Evolutionary conservation across 1,140 invertebrate genomes (phyloP).

Genomic region (Lycorma delicatula): DNA sequence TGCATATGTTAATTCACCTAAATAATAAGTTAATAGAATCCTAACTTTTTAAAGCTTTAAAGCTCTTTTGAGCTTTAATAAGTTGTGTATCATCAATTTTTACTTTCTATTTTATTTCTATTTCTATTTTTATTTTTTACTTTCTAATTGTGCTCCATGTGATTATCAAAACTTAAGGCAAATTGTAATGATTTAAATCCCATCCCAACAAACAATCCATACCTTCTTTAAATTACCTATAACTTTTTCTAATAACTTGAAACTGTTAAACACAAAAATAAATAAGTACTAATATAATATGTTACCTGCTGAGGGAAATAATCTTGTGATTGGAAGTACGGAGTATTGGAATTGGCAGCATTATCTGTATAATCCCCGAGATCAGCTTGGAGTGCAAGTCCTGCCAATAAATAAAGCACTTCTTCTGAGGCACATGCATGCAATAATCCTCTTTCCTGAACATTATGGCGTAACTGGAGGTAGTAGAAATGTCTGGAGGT

Average conservation of each 20-base stretch:
- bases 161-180: too few species aligned
- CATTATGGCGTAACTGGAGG: conserved; percentile 85
- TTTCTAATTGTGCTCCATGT: too few species aligned
- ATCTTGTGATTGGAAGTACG: conserved; percentile 74
- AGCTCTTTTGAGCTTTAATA: too few species aligned
- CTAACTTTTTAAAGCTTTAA: too few species aligned
- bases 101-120: too few species aligned
- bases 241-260: too few species aligned
- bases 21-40: too few species aligned
- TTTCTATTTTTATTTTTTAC: too few species aligned
- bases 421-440: conserved; percentile 57
- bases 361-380: conserved; percentile 62
- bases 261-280: neutral
- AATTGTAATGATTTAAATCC: too few species aligned
- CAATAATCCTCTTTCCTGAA: conserved; percentile 55
- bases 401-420: conserved; percentile 68
- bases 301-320: conserved; percentile 53
- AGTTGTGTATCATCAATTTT: too few species aligned
- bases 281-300: neutral
- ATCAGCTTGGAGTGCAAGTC: conserved; percentile 83
- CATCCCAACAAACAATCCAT: conserved; percentile 5
- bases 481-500: conserved; percentile 87
- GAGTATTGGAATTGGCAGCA: conserved; percentile 49
- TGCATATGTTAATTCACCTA: too few species aligned
- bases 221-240: conserved; percentile 29